Base-by-base conservation (phyloP, 1,140 invertebrate species). In the Solenopsis fugax region DNA sequence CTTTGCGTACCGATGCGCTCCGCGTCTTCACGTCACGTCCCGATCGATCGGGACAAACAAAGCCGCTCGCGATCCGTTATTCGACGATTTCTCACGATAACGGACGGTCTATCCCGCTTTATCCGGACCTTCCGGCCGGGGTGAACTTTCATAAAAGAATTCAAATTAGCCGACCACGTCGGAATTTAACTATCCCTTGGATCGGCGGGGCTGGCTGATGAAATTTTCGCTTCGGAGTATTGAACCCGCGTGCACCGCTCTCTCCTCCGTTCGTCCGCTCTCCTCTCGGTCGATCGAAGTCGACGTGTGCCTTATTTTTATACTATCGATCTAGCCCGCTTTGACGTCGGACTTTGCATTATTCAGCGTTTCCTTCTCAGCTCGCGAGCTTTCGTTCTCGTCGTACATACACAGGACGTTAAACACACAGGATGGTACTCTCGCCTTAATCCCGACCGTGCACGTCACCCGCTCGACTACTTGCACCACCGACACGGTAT, bases 291-390 rank as follows among this genome's bases (percentile, higher is more conserved):
- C 78, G 64, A 67, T 45, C 62, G 45, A 62, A 82, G 48, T 64
- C 67, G 45, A 85, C 45, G 65, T 90, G 77, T 90, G 87, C 87
- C 91, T 92, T 93, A 93, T 92, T 92, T 92, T 92, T 89, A 91
- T 87, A 76, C 86, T 90, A 93, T 93, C 88, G 92, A 93, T 93
- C 90, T 87, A 81, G 64, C 9, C 86, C 60, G 45, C 81, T 88
- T 87, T 91, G 89, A 90, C 80, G 90, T 81, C 62, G 80, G 50
- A 87, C 21, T 37, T 71, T 91, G 78, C 87, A 91, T 91, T 91
- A 91, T 91, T 91, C 89, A 91, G 69, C 69, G 80, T 87, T 81
- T 75, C 69, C 67, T 84, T 69, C 78, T 21, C 58, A 45, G 24
- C 45, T 82, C 58, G 56, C 50, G 71, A 60, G 48, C 80, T 85